phyloP scores from a whole-genome alignment of 2,113 vertebrate species.

The Myocastor coypus region DNA sequence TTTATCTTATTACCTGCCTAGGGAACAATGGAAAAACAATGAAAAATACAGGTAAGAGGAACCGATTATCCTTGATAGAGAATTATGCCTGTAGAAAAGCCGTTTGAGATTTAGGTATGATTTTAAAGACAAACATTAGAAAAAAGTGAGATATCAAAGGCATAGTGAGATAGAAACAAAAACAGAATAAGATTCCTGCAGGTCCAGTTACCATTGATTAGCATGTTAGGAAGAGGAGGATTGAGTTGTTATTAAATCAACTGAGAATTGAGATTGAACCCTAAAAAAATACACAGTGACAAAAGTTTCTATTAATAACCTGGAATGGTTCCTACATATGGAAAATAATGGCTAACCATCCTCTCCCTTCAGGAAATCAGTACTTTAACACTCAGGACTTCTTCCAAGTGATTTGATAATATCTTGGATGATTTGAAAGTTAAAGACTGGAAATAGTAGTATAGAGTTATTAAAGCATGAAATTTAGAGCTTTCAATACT shows the following conservation, averaged over 20 bases:
- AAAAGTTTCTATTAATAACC: constrained; percentile 1
- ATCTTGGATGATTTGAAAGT: not conserved
- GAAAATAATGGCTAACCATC: not conserved
- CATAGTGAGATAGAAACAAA: not conserved
- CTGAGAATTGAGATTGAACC: not conserved
- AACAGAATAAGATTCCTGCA: not conserved
- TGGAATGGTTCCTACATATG: not conserved
- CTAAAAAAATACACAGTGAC: not conserved
- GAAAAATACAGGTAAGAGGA: not conserved
- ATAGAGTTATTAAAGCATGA: not conserved
- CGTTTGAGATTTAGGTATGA: not conserved
- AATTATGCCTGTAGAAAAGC: not conserved
- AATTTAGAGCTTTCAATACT: not conserved
- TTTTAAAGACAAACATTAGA: not conserved
- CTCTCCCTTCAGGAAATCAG: constrained; percentile 14
- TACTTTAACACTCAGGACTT: not conserved
- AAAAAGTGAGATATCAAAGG: not conserved
- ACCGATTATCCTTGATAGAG: not conserved
- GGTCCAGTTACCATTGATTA: not conserved
- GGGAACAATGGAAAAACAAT: not conserved
- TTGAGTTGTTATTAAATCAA: not conserved
- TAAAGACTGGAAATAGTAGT: not conserved
- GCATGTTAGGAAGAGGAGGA: not conserved
- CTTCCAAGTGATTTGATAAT: not conserved
- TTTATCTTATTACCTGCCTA: not conserved